These are phyloP conservation scores for Camelus dromedarius DNA, from an alignment of 2,113 vertebrate genomes.

Conservation along the genomic window DNA sequence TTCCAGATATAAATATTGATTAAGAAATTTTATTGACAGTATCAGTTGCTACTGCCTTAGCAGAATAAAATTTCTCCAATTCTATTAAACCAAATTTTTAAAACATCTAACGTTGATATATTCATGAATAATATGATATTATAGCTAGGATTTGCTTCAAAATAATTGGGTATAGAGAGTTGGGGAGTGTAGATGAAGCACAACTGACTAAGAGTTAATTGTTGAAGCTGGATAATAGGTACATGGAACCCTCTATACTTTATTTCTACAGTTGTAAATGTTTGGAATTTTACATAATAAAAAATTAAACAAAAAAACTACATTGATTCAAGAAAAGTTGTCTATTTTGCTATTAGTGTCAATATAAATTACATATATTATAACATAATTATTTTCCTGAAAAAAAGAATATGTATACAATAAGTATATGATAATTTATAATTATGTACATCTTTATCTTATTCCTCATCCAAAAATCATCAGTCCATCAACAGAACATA, in stretches of 20 bases:
- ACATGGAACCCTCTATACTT: background rate
- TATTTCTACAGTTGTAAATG: background rate
- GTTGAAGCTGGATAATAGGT: background rate
- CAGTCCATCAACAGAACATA: background rate
- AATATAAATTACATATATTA: background rate
- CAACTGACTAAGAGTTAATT: background rate
- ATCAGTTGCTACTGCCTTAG: background rate
- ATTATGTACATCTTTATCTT: background rate
- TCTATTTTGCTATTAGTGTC: constrained; percentile 23
- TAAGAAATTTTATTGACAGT: constrained; percentile 45
- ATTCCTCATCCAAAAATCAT: constrained; percentile 3
- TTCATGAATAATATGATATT: background rate
- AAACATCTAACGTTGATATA: constrained; percentile 25
- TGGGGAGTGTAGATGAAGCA: background rate
- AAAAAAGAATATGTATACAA: constrained; percentile 20
- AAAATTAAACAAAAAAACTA: background rate
- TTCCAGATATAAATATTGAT: constrained; percentile 60
- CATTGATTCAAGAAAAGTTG: background rate
- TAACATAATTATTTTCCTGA: background rate
- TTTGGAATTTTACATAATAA: background rate
- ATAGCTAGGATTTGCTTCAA: constrained; percentile 49
- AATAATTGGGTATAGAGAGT: constrained; percentile 4
- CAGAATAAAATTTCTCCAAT: constrained; percentile 42
- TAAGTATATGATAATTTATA: constrained; percentile 31
- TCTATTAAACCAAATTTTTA: constrained; percentile 36